Base-by-base conservation (phyloP, 2,797 vertebrate species). In the Amniataba percoides region DNA sequence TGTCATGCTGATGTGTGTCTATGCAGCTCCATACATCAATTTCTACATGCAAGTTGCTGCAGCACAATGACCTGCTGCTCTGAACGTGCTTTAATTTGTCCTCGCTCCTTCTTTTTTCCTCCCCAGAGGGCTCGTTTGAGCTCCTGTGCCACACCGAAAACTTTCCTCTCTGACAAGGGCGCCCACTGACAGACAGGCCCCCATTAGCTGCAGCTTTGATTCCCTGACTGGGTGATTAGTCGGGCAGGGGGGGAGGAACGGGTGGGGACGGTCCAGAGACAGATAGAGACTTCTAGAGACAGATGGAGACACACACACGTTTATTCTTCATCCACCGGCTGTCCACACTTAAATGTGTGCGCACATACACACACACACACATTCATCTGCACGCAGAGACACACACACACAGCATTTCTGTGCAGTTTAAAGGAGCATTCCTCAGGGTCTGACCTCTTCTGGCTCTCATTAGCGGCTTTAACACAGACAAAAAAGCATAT, bases 141-240 rank as follows among this genome's bases (percentile, higher is more conserved):
- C 63, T 12, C 23, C 16, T 51, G 73, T 80, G 61, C 66, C 70
- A 78, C 15, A 25, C 58, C 80, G 57, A 85, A 74, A 88, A 71
- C 72, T 34, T 80, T 81, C 78, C 75, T 51, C 66, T 68, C 39
- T 68, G 77, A 88, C 64, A 57, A 80, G 83, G 56, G 61, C 72
- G 69, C 74, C 58, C 74, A 78, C 73, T 90, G 86, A 92, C 84
- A 84, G 86, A 90, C 86, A 78, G 78, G 74, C 80, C 71, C 77
- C 88, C 82, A 93, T 93, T 94, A 92, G 92, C 90, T 87, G 64
- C 56, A 56, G 74, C 86, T 90, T 85, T 88, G 86, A 93, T 87
- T 88, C 75, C 51, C 46, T 84, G 70, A 76, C 80, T 68, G 78
- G 69, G 90, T 81, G 84, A 94, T 94, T 93, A 92, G 90, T 75